Percentiles rank a stretch among this genome's conserved stretches.
phyloP scores from a whole-genome alignment of 2,113 vertebrate genomes.

The Gambusia holbrooki region DNA sequence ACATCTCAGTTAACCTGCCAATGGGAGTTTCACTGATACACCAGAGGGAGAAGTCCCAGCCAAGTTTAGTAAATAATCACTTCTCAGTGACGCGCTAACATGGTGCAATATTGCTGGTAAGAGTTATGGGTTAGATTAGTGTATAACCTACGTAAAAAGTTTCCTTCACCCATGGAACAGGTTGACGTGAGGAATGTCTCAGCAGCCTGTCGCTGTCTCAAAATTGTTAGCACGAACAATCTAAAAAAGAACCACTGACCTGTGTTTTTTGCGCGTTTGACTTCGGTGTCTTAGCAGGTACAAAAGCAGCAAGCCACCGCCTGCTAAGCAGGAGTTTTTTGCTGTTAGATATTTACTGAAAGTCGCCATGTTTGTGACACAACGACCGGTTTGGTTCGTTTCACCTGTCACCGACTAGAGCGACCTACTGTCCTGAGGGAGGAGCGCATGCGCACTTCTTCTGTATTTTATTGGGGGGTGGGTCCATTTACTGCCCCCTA shows the following conservation, averaged over 20 bases:
- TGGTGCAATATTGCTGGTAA: too few species aligned
- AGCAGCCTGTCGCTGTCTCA: too few species aligned
- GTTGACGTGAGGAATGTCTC: neutral
- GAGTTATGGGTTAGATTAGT: too few species aligned
- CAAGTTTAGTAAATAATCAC: too few species aligned
- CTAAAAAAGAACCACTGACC: constrained; percentile 68
- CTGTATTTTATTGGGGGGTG: too few species aligned
- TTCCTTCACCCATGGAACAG: too few species aligned
- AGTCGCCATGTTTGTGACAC: constrained; percentile 84
- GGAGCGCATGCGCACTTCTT: neutral
- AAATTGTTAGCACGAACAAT: neutral
- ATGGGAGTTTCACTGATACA: neutral
- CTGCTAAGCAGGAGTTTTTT: constrained; percentile 87
- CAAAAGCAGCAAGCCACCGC: constrained; percentile 81
- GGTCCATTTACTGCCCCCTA: too few species aligned
- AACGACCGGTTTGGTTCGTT: constrained; percentile 21
- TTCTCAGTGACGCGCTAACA: too few species aligned
- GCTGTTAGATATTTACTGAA: constrained; percentile 90
- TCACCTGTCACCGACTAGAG: neutral
- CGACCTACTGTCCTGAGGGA: neutral
- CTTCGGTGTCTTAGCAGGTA: constrained; percentile 82
- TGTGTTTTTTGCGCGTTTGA: constrained; percentile 40
- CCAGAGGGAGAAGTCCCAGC: neutral
- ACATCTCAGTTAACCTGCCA: neutral
- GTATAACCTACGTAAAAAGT: too few species aligned